Percentiles rank a stretch among this genome's conserved stretches.
These are phyloP conservation scores for Bombus ignitus DNA, from an alignment of 1,140 invertebrate species.

Conservation along the genomic window DNA sequence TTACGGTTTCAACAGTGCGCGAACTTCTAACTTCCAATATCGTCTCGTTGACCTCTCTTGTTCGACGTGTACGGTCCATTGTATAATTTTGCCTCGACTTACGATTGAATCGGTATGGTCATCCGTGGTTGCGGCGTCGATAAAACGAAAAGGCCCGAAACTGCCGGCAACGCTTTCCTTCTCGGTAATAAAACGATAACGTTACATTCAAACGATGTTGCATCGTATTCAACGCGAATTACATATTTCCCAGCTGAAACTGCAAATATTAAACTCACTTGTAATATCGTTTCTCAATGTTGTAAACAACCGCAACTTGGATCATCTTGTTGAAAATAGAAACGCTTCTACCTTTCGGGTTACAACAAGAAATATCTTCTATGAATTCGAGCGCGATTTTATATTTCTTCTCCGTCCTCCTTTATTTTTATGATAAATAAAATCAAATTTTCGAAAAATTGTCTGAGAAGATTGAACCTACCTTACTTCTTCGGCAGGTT, in stretches of 20 bases:
- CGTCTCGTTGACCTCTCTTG: not conserved
- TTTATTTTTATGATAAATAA: not conserved
- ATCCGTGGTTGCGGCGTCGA: not conserved
- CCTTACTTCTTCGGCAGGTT: not conserved
- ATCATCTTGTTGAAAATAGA: not conserved
- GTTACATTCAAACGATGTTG: not conserved
- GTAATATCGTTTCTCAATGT: not conserved
- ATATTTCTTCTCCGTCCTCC: not conserved
- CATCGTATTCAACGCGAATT: not conserved
- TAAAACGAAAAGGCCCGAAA: not conserved
- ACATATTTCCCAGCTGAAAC: not conserved
- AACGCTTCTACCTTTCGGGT: not conserved
- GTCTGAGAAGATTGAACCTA: not conserved
- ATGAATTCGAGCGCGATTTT: not conserved
- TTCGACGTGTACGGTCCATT: not conserved
- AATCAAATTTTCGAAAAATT: too few relatives aligned
- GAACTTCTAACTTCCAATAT: not conserved
- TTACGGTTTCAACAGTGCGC: not conserved
- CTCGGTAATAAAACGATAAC: slow-evolving; percentile 16
- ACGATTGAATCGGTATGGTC: not conserved
- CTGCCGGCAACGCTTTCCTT: not conserved
- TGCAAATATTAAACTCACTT: not conserved
- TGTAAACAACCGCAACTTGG: not conserved
- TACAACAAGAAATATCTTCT: not conserved
- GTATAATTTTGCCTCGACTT: not conserved